Evolutionary conservation across 2,797 vertebrate species (phyloP).

Genomic region (Holocentrus rufus): DNA sequence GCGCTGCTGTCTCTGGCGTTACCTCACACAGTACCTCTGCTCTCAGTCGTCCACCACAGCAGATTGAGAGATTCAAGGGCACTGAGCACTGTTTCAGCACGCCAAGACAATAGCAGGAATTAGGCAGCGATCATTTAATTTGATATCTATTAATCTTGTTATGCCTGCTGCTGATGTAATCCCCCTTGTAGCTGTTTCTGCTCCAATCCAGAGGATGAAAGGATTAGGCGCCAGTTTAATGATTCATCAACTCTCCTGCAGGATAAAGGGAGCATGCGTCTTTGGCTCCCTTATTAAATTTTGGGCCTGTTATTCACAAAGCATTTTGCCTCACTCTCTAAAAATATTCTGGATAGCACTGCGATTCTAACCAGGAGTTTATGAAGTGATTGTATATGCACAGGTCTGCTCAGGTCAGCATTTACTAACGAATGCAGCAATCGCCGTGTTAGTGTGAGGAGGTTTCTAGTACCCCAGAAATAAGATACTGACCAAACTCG

Average conservation of each 20-base stretch:
- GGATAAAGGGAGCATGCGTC: constrained; percentile 46
- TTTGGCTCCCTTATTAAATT: constrained; percentile 58
- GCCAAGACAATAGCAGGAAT: constrained; percentile 58
- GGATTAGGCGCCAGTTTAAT: constrained; percentile 58
- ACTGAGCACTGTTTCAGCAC: constrained; percentile 14
- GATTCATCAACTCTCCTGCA: constrained; percentile 62
- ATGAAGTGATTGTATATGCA: neutral
- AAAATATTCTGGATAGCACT: constrained; percentile 27
- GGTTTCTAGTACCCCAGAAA: too few species aligned
- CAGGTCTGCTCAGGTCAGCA: neutral
- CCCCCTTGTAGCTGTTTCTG: constrained; percentile 40
- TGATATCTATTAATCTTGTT: constrained; percentile 65
- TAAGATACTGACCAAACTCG: too few species aligned
- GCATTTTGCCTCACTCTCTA: constrained; percentile 9
- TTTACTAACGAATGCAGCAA: neutral
- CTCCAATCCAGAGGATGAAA: constrained; percentile 59
- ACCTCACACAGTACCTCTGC: neutral
- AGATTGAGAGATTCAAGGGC: constrained; percentile 32
- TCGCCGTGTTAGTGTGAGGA: too few species aligned
- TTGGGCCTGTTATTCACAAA: constrained; percentile 17
- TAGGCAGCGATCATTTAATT: constrained; percentile 62
- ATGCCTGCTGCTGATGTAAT: constrained; percentile 56
- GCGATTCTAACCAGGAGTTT: neutral
- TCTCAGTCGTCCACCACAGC: constrained; percentile 12
- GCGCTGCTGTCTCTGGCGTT: neutral